Conservation (phyloP, 2,888 invertebrate genomes). For the Ctenicera cuprea region DNA sequence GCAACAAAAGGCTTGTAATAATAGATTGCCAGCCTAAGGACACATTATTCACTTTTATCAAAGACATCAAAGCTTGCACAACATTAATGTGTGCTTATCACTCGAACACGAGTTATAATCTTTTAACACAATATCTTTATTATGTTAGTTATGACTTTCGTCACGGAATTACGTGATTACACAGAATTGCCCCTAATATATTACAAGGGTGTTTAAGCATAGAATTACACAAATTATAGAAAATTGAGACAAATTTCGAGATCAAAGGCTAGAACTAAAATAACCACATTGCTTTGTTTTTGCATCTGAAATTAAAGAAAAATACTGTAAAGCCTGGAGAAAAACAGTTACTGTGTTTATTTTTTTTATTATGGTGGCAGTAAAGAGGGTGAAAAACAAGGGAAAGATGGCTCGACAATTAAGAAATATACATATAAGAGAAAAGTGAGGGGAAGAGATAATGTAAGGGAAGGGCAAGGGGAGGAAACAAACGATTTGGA, state of each 20-base stretch:
- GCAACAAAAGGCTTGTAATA: background rate
- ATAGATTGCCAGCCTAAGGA: background rate
- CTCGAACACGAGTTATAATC: slow-evolving; percentile 25
- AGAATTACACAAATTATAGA: slow-evolving; percentile 23
- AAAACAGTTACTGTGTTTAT: too few relatives aligned
- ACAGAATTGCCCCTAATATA: slow-evolving; percentile 31
- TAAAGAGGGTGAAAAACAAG: too few relatives aligned
- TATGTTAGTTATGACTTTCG: slow-evolving; percentile 46
- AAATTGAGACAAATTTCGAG: background rate
- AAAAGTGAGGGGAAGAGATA: too few relatives aligned
- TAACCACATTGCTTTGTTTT: too few relatives aligned
- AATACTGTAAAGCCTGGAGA: too few relatives aligned
- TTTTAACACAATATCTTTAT: slow-evolving; percentile 49
- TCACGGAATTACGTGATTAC: slow-evolving; percentile 48
- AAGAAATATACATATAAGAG: too few relatives aligned
- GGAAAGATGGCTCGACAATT: too few relatives aligned
- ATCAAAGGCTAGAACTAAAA: background rate
- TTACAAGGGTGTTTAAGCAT: slow-evolving; percentile 30
- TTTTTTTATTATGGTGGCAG: too few relatives aligned
- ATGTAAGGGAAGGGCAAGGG: too few relatives aligned
- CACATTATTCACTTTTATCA: slow-evolving; percentile 17
- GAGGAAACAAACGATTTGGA: too few relatives aligned
- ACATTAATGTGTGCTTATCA: slow-evolving; percentile 24
- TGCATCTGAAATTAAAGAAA: background rate
- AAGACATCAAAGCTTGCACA: slow-evolving; percentile 16